Evolutionary conservation across 2,888 invertebrate genomes (phyloP).

Genomic region (Eupithecia subfuscata): DNA sequence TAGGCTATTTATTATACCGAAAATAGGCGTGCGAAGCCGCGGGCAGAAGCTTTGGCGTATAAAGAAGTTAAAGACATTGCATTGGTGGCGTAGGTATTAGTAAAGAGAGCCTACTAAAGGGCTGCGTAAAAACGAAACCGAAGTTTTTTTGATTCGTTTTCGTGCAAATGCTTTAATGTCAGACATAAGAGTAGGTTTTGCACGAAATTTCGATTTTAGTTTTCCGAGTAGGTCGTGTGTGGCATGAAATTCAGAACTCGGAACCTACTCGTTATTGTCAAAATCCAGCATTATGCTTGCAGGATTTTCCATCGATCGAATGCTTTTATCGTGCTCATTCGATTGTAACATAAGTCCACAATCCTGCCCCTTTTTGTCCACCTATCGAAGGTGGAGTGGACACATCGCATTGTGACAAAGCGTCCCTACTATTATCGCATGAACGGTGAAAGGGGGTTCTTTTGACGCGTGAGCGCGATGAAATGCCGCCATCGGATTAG

Average conservation of each 20-base stretch:
- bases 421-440: conserved; percentile 43
- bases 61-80: too few species aligned
- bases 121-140: too few species aligned
- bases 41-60: too few species aligned
- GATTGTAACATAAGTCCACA: conserved; percentile 3
- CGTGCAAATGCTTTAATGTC: too few species aligned
- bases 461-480: conserved; percentile 44
- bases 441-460: conserved; percentile 45
- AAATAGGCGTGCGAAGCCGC: too few species aligned
- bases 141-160: too few species aligned
- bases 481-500: conserved; percentile 44
- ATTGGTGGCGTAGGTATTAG: neutral
- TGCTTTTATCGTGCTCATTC: conserved; percentile 21
- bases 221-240: neutral
- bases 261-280: neutral
- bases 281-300: neutral
- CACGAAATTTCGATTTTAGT: too few species aligned
- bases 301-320: neutral
- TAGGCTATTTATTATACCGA: too few species aligned
- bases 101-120: neutral
- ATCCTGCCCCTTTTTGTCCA: conserved; percentile 17
- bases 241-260: neutral
- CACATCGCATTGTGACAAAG: conserved; percentile 42
- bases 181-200: too few species aligned
- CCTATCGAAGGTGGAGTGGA: conserved; percentile 27